Evolutionary conservation across 2,888 invertebrate species (phyloP).

Genomic region (Pollenia angustigena): DNA sequence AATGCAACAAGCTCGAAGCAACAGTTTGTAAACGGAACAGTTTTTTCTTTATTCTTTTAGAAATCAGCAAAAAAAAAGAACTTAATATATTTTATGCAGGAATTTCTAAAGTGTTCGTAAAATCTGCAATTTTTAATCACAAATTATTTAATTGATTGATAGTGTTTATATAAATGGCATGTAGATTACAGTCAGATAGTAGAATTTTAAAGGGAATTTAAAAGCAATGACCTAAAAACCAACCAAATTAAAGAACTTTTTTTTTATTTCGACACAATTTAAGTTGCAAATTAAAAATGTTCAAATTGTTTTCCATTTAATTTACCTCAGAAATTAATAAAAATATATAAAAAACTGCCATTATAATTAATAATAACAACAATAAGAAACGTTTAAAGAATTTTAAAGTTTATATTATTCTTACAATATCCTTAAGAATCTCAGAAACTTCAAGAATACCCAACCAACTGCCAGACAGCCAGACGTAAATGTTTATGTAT

Average conservation of each 20-base stretch:
- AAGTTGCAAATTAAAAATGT: too few relatives aligned
- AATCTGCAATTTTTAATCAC: constrained; percentile 14
- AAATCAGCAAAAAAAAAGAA: constrained; percentile 30
- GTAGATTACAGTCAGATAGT: neutral
- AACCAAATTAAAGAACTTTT: neutral
- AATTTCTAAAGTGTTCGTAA: constrained; percentile 26
- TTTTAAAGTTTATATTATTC: constrained; percentile 25
- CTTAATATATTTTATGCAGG: constrained; percentile 12
- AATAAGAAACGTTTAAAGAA: constrained; percentile 36
- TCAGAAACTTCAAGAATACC: neutral
- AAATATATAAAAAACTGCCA: constrained; percentile 8
- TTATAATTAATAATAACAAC: constrained; percentile 39
- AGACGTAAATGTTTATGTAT: neutral
- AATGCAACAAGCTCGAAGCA: constrained; percentile 39
- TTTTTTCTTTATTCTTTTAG: neutral
- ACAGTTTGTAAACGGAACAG: neutral
- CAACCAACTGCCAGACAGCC: constrained; percentile 9
- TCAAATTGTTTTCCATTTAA: too few relatives aligned
- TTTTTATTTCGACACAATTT: neutral
- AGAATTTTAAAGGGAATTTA: constrained; percentile 10
- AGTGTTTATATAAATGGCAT: constrained; percentile 34
- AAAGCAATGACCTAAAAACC: constrained; percentile 4
- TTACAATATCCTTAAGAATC: neutral
- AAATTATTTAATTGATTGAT: constrained; percentile 51
- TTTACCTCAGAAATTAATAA: neutral